A percentile compares a stretch with the other conserved stretches of the same genome.
phyloP scores from a whole-genome alignment of 2,888 invertebrate genomes.

The Cantharis rufa region DNA sequence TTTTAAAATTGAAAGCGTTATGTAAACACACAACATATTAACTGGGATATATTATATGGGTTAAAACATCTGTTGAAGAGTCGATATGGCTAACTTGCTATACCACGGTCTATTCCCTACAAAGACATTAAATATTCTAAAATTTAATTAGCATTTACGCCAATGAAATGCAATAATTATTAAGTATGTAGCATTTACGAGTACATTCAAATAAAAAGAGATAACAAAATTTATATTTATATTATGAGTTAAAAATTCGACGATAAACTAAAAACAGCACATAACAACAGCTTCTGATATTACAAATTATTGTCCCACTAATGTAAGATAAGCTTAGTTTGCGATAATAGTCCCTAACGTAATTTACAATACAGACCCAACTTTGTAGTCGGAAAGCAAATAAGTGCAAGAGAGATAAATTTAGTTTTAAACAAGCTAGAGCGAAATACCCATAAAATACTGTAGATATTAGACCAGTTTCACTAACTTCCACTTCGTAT shows the following conservation, averaged over 20 bases:
- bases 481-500: conserved; percentile 23
- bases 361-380: conserved; percentile 29
- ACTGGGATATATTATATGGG: not conserved
- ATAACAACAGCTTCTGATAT: conserved; percentile 49
- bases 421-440: conserved; percentile 7
- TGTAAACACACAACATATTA: not conserved
- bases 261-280: conserved; percentile 46
- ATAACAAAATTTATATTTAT: conserved; percentile 13
- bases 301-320: conserved; percentile 48
- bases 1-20: not conserved
- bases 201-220: not conserved
- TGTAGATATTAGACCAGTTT: conserved; percentile 26
- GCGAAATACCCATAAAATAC: conserved; percentile 22
- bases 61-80: not conserved
- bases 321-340: conserved; percentile 38
- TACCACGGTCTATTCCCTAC: not conserved
- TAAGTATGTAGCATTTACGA: not conserved
- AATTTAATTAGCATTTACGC: not conserved
- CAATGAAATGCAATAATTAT: not conserved
- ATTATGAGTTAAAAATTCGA: conserved; percentile 26
- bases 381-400: conserved; percentile 27
- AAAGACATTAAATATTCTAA: not conserved
- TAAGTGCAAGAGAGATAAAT: conserved; percentile 23
- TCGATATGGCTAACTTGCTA: not conserved
- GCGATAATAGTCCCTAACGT: conserved; percentile 41